Evolutionary conservation across 2,888 invertebrate genomes (phyloP), one percentile per base, ranked within the genome.

Genomic region (Brassicogethes aeneus): DNA sequence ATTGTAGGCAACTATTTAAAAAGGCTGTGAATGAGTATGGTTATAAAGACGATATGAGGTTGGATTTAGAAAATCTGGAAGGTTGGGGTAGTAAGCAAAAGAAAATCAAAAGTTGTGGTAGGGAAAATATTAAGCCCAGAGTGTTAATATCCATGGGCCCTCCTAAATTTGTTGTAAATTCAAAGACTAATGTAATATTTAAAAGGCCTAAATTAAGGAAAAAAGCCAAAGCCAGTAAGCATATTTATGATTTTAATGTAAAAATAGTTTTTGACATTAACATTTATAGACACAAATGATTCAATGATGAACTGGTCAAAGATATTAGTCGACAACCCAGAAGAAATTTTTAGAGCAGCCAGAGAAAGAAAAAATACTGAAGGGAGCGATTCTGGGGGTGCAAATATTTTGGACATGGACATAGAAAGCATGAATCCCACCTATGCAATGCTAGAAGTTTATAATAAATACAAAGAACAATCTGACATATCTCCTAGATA

Each of bases 371-470:
- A 71, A 62, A 29, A 70, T 65, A 55, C 73, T 64, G 57, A 70
- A 66, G 51, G 66, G 59, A 17, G 67, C 60, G 54, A 55, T 37
- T 68, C 69, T 1, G 70, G 66, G 1, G 50, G 69, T 16, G 14
- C 30, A 1, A 34, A 42, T 48, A 45, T 57, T 34, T 42, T 48
- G 2, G 61, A 72, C 66, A 59, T 77, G 66, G 57, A 68, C 51
- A 61, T 79, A 37, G 61, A 66, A 37, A 61, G 62, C n/a, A 50
- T 74, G 41, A 78, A 77, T 54, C 83, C 83, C 1, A 85, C 85
- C 1, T 77, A 79, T 35, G 82, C 82, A 1, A 85, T 85, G 85
- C 69, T 78, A 46, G 77, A 79, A 48, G 76, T 85, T 1, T 66
- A 80, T 40, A 73, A 76, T 30, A 76, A 71, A 55, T 77, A 76